Evolutionary conservation across 1,140 invertebrate species (phyloP).

Genomic region (Diprion similis): DNA sequence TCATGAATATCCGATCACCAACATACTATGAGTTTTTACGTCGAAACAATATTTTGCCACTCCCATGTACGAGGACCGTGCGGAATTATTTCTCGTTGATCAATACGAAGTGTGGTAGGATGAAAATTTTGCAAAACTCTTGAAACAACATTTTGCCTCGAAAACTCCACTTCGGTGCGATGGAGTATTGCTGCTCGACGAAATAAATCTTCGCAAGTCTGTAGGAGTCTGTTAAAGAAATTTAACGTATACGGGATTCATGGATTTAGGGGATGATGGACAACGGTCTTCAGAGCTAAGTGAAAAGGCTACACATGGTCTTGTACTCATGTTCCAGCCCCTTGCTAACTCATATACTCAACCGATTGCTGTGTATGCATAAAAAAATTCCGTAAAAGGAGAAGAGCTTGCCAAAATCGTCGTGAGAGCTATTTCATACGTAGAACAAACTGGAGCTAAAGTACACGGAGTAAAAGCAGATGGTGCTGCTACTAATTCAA

Average conservation of each 20-base stretch:
- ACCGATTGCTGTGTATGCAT: slow-evolving; percentile 29
- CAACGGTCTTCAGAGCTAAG: slow-evolving; percentile 7
- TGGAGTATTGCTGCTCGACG: slow-evolving; percentile 26
- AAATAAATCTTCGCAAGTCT: slow-evolving; percentile 26
- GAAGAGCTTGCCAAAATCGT: slow-evolving; percentile 24
- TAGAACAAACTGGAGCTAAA: slow-evolving; percentile 22
- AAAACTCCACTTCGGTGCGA: too few relatives aligned
- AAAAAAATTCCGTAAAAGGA: slow-evolving; percentile 19
- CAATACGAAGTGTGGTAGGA: slow-evolving; percentile 24
- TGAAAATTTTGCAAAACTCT: slow-evolving; percentile 21
- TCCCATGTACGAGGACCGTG: slow-evolving; percentile 31
- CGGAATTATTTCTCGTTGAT: slow-evolving; percentile 28
- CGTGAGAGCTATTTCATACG: slow-evolving; percentile 24
- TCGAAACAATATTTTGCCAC: slow-evolving; percentile 29
- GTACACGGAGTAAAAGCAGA: slow-evolving; percentile 24
- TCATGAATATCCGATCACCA: slow-evolving; percentile 33
- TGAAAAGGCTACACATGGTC: slow-evolving; percentile 26
- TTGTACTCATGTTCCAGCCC: slow-evolving; percentile 30
- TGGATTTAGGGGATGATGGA: slow-evolving; percentile 26
- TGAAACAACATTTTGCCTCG: slow-evolving; percentile 17
- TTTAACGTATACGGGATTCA: slow-evolving; percentile 24
- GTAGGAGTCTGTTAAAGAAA: slow-evolving; percentile 23
- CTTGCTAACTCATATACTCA: slow-evolving; percentile 23
- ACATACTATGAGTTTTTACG: slow-evolving; percentile 29
- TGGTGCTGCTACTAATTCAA: slow-evolving; percentile 23